Evolutionary conservation across 2,797 vertebrate species (phyloP).

Genomic region (Chaunax sp.): DNA sequence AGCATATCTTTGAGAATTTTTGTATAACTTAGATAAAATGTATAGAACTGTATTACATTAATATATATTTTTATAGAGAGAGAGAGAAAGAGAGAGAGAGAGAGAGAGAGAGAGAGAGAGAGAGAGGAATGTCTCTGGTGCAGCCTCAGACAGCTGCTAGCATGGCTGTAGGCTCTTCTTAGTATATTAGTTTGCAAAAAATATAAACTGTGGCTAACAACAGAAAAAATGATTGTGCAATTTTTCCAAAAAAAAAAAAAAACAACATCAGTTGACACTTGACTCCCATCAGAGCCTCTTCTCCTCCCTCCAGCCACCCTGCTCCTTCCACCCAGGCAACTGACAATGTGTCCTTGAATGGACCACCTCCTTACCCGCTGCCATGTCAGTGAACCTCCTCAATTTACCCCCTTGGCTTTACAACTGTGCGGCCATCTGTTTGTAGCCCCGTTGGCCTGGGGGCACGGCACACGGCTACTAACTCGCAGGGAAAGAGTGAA

Average conservation of each 20-base stretch:
- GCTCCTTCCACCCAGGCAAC: constrained; percentile 31
- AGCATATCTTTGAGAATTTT: no score
- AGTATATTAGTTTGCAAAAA: no score
- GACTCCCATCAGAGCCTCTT: constrained; percentile 16
- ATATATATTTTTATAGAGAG: no score
- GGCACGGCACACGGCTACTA: constrained; percentile 55
- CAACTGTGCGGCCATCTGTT: constrained; percentile 85
- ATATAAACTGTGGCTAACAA: no score
- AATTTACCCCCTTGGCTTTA: constrained; percentile 77
- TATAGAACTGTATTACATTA: no score
- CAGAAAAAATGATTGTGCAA: no score
- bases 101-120: no score
- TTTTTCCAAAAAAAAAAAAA: constrained; percentile 7
- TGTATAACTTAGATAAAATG: no score
- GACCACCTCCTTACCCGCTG: constrained; percentile 56
- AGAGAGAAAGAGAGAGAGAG: no score
- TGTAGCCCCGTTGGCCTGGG: constrained; percentile 67
- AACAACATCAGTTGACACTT: constrained; percentile 36
- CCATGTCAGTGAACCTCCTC: constrained; percentile 67
- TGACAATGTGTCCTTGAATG: constrained; percentile 71
- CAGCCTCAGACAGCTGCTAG: no score
- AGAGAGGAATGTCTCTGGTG: no score
- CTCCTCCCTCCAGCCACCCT: constrained; percentile 38
- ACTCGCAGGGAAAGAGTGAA: constrained; percentile 39
- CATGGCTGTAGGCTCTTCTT: no score